phyloP scores from a whole-genome alignment of 92 coral and sea anemone species.

The Desmophyllum pertusum region DNA sequence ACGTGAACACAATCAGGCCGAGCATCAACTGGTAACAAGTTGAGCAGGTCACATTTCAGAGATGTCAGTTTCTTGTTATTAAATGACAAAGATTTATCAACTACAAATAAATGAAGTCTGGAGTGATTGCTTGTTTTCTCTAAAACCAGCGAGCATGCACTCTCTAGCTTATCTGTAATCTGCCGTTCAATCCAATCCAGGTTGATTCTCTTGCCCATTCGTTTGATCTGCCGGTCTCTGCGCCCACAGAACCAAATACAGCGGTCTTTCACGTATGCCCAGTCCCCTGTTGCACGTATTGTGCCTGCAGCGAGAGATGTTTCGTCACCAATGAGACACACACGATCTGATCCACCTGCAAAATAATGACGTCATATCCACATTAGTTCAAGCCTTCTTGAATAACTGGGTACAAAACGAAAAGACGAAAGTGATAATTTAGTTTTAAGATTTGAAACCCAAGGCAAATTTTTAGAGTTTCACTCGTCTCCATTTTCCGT shows the following conservation, averaged over 20 bases:
- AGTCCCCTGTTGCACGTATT: conserved; percentile 88
- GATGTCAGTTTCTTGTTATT: neutral
- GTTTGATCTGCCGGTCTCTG: conserved; percentile 79
- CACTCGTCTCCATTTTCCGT: too few species aligned
- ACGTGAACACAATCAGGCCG: conserved; percentile 79
- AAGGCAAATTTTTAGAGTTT: too few species aligned
- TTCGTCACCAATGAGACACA: conserved; percentile 84
- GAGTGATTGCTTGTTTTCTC: conserved; percentile 20
- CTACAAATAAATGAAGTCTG: conserved; percentile 65
- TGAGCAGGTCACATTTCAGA: conserved; percentile 33
- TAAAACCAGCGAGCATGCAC: conserved; percentile 53
- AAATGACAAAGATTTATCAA: conserved; percentile 14
- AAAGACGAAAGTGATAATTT: too few species aligned
- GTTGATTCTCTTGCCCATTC: conserved; percentile 77
- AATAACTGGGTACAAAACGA: too few species aligned
- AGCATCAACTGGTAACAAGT: conserved; percentile 65
- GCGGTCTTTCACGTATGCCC: conserved; percentile 66
- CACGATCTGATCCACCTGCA: conserved; percentile 83
- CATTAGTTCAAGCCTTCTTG: neutral
- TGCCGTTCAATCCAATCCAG: conserved; percentile 72
- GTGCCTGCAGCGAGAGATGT: conserved; percentile 41
- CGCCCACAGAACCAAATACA: conserved; percentile 87
- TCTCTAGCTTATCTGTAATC: conserved; percentile 50
- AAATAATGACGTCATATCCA: neutral
- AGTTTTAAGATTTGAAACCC: too few species aligned